A percentile compares a stretch with the other conserved stretches of the same genome.
phyloP scores from a whole-genome alignment of 1,140 invertebrate genomes.

The Mylabris phalerata region DNA sequence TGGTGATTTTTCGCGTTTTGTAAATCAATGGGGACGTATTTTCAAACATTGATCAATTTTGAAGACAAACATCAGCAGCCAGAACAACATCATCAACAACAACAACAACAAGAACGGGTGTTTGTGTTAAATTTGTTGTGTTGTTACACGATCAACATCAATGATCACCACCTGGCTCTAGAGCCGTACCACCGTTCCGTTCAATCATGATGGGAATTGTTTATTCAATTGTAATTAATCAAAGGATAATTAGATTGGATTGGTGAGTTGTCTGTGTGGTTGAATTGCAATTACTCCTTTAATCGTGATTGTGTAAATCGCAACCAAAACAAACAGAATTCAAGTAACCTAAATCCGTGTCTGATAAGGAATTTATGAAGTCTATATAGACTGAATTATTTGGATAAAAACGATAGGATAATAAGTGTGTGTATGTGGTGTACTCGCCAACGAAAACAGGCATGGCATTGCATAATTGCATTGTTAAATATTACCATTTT shows the following conservation, averaged over 20 bases:
- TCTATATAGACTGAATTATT: too few relatives aligned
- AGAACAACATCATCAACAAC: too few relatives aligned
- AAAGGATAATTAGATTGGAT: conserved; percentile 29
- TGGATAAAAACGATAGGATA: too few relatives aligned
- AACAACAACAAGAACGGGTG: not conserved
- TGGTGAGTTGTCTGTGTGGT: conserved; percentile 22
- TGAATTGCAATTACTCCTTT: too few relatives aligned
- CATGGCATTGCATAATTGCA: conserved; percentile 10
- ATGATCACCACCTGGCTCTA: conserved; percentile 31
- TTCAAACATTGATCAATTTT: not conserved
- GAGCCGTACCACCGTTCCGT: conserved; percentile 18
- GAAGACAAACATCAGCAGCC: too few relatives aligned
- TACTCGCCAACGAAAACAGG: not conserved
- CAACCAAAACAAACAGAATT: too few relatives aligned
- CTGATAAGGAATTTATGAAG: too few relatives aligned
- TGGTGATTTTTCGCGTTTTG: too few relatives aligned
- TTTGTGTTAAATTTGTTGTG: conserved; percentile 9
- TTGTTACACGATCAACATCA: not conserved
- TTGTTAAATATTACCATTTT: not conserved
- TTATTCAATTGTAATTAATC: conserved; percentile 23
- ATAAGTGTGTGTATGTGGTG: too few relatives aligned
- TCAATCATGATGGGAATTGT: conserved; percentile 26
- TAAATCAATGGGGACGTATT: conserved; percentile 14
- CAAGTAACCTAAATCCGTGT: too few relatives aligned
- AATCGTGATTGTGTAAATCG: too few relatives aligned